Percentiles rank a stretch among this genome's conserved stretches.
Conservation (phyloP, 2,888 invertebrate species). For the Adineta ricciae region DNA sequence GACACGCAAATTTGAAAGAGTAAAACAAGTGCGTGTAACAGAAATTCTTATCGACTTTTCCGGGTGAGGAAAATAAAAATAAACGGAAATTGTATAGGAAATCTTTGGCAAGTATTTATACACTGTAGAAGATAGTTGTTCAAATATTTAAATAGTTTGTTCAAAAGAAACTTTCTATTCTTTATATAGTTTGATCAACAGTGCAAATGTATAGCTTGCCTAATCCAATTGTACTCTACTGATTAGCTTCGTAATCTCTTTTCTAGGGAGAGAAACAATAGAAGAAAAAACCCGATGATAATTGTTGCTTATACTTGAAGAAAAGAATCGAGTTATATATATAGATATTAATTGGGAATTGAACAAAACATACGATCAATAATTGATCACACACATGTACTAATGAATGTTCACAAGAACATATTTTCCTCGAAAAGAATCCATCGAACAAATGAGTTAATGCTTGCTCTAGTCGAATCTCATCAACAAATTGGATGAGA, state of each 20-base stretch:
- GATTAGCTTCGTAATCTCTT: background rate
- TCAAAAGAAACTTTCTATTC: background rate
- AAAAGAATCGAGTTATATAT: background rate
- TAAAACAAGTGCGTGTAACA: background rate
- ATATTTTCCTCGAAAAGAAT: background rate
- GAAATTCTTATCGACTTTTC: background rate
- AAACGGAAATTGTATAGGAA: background rate
- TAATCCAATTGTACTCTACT: background rate
- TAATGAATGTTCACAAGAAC: background rate
- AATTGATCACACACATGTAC: background rate
- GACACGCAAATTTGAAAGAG: background rate
- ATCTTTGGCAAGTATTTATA: background rate
- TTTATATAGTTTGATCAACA: background rate
- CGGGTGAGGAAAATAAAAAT: background rate
- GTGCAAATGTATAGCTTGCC: background rate
- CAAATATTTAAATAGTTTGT: background rate
- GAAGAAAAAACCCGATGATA: background rate
- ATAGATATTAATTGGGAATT: background rate
- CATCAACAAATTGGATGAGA: no score
- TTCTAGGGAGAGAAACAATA: background rate
- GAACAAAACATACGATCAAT: background rate
- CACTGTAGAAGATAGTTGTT: background rate
- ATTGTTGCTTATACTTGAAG: background rate
- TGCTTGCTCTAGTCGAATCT: background rate
- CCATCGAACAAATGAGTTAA: background rate